Percentiles rank a stretch among this genome's conserved stretches.
phyloP scores from a whole-genome alignment of 2,113 vertebrate genomes.

The Octodon degus region DNA sequence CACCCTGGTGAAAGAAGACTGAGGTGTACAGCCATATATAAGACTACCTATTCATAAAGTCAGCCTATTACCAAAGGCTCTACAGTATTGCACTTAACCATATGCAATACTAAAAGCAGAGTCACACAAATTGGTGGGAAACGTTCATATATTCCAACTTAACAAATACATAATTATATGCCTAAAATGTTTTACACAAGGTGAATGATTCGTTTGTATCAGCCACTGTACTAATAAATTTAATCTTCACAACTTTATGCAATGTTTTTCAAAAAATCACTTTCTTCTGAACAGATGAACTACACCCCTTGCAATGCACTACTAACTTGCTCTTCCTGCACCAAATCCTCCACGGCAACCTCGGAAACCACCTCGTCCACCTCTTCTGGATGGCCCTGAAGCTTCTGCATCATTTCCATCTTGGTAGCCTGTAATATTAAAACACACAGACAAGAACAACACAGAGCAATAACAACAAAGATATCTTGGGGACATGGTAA shows the following conservation, averaged over 20 bases:
- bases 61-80: neutral
- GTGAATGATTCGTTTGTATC: neutral
- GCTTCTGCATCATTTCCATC: conserved; percentile 52
- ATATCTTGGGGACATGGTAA: neutral
- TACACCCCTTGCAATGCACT: conserved; percentile 19
- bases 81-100: neutral
- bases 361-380: conserved; percentile 77
- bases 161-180: neutral
- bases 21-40: neutral
- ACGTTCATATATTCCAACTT: neutral
- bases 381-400: conserved; percentile 38
- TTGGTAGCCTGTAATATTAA: conserved; percentile 79
- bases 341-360: conserved; percentile 75
- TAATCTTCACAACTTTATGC: neutral
- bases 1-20: neutral
- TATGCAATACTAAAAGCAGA: neutral
- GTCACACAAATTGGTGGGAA: neutral
- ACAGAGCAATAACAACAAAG: conserved; percentile 56
- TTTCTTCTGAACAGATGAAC: conserved; percentile 58
- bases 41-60: neutral
- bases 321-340: conserved; percentile 75
- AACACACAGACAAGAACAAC: conserved; percentile 53
- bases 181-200: neutral
- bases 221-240: neutral
- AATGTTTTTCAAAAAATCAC: neutral